Conservation (phyloP, 2,888 invertebrate genomes). For the Oscheius sp. region DNA sequence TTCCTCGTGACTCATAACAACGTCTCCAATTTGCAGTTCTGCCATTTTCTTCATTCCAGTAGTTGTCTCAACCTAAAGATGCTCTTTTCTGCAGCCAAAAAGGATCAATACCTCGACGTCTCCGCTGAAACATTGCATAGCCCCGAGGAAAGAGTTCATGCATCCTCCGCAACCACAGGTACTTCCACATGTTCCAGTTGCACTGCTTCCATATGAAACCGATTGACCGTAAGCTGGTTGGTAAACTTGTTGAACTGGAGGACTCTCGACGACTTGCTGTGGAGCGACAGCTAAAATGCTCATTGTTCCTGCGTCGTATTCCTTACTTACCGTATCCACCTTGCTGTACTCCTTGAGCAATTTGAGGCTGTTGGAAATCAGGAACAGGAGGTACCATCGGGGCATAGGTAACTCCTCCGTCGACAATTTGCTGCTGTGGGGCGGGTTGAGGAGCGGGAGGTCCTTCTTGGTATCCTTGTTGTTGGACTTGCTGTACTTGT, state of each 20-base stretch:
- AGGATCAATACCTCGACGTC: conserved; percentile 57
- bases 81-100: not conserved
- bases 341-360: not conserved
- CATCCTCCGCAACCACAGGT: not conserved
- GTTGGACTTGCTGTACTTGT: not conserved
- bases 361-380: conserved; percentile 6
- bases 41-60: conserved; percentile 63
- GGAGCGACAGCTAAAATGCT: not conserved
- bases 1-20: conserved; percentile 67
- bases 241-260: conserved; percentile 13
- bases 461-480: conserved; percentile 1
- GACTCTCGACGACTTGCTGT: not conserved
- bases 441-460: not conserved
- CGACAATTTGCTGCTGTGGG: not conserved
- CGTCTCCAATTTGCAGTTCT: conserved; percentile 66
- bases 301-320: not conserved
- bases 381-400: conserved; percentile 23
- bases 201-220: conserved; percentile 24
- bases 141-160: conserved; percentile 27
- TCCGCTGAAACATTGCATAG: conserved; percentile 69
- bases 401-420: not conserved
- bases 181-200: conserved; percentile 8
- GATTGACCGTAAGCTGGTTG: conserved; percentile 36
- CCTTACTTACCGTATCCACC: not conserved
- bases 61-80: conserved; percentile 53